A percentile compares a stretch with the other conserved stretches of the same genome.
These are phyloP conservation scores for Hirudinaria manillensis DNA, from an alignment of 2,888 invertebrate genomes.

Conservation along the genomic window DNA sequence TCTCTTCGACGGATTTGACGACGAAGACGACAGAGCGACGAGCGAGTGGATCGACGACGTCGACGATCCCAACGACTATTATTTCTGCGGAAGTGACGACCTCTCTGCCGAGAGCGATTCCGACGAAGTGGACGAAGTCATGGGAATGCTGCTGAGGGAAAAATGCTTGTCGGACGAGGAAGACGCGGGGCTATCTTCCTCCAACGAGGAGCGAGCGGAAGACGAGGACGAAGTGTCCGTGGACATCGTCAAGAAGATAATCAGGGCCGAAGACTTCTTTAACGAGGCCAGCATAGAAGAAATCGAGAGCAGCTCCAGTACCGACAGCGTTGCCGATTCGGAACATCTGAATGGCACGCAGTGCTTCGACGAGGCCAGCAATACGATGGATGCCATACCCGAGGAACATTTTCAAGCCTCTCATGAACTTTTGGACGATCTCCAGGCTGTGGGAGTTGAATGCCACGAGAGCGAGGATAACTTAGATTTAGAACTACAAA, in stretches of 20 bases:
- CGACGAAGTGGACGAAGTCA: constrained; percentile 9
- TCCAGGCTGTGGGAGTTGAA: no score
- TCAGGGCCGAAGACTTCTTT: not conserved
- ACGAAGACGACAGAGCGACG: constrained; percentile 16
- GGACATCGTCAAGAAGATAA: not conserved
- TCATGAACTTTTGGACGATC: no score
- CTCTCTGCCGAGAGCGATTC: not conserved
- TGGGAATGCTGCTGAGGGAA: not conserved
- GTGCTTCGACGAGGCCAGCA: no score
- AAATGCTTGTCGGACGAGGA: constrained; percentile 1
- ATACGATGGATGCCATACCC: no score
- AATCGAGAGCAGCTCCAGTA: constrained; percentile 8
- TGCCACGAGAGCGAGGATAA: no score
- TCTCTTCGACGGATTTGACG: constrained; percentile 19
- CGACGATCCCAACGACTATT: not conserved
- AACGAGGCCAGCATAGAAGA: not conserved
- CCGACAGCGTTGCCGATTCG: constrained; percentile 3
- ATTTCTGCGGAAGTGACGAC: not conserved
- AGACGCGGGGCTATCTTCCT: not conserved
- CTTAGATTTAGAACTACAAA: no score
- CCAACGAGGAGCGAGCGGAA: not conserved
- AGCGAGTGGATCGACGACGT: constrained; percentile 16
- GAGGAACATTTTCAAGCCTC: no score
- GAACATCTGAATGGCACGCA: not conserved
- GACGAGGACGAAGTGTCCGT: not conserved